Evolutionary conservation across 2,888 invertebrate species (phyloP).

Genomic region (Automeris io): DNA sequence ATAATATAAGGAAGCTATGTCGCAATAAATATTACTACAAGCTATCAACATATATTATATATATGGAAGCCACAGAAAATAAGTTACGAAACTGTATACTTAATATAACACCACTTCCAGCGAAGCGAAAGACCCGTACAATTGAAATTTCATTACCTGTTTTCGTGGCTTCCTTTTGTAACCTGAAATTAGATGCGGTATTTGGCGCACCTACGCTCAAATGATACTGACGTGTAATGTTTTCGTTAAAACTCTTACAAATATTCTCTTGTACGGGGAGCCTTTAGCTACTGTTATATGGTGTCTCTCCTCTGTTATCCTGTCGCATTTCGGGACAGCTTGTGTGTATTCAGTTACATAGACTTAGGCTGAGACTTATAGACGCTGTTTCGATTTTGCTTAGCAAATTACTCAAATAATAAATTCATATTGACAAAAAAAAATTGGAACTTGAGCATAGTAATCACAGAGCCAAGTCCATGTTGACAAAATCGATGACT

Average conservation of each 20-base stretch:
- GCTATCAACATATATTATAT: background rate
- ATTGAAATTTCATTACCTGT: slow-evolving; percentile 34
- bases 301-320: too few relatives aligned
- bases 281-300: too few relatives aligned
- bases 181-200: slow-evolving; percentile 17
- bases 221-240: background rate
- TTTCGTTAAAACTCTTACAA: background rate
- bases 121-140: slow-evolving; percentile 23
- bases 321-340: too few relatives aligned
- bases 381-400: too few relatives aligned
- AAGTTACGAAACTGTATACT: slow-evolving; percentile 17
- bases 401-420: too few relatives aligned
- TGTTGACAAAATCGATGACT: too few relatives aligned
- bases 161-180: slow-evolving; percentile 24
- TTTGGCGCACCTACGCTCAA: slow-evolving; percentile 4
- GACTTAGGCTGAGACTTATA: too few relatives aligned
- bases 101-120: slow-evolving; percentile 17
- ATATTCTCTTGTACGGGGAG: too few relatives aligned
- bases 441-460: too few relatives aligned
- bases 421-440: too few relatives aligned
- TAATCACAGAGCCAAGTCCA: too few relatives aligned
- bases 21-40: background rate
- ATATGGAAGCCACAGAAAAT: slow-evolving; percentile 8
- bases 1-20: background rate
- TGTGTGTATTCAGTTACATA: too few relatives aligned